phyloP scores from a whole-genome alignment of 2,113 vertebrate genomes.

The Electrona antarctica region DNA sequence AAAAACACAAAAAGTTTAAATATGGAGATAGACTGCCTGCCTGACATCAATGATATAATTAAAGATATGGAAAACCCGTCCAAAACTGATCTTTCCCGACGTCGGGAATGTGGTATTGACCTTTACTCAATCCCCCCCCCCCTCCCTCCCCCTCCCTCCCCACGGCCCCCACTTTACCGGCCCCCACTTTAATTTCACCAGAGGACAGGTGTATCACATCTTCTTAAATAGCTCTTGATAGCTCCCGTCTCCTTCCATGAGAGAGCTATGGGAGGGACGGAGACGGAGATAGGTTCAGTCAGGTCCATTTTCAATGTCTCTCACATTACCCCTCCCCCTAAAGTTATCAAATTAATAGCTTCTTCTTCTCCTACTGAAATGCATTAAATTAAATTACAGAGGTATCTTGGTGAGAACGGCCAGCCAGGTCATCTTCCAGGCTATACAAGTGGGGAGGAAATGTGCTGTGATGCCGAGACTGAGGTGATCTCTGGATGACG shows the following conservation, averaged over 20 bases:
- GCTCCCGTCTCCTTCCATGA: constrained; percentile 45
- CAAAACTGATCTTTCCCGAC: too few relatives aligned
- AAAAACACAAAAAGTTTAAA: too few relatives aligned
- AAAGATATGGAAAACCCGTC: too few relatives aligned
- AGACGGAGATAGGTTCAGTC: constrained; percentile 38
- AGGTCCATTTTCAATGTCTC: constrained; percentile 56
- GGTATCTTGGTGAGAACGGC: constrained; percentile 24
- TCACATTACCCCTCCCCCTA: constrained; percentile 32
- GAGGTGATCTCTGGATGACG: too few relatives aligned
- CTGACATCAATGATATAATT: too few relatives aligned
- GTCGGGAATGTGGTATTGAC: too few relatives aligned
- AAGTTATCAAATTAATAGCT: constrained; percentile 46
- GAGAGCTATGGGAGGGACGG: constrained; percentile 25
- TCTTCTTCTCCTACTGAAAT: constrained; percentile 22
- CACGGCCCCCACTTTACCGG: background rate
- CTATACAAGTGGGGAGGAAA: too few relatives aligned
- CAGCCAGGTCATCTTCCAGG: background rate
- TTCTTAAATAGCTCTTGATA: constrained; percentile 55
- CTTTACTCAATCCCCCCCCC: too few relatives aligned
- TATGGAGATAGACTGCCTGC: too few relatives aligned
- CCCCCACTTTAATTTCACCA: constrained; percentile 12
- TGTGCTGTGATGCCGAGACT: too few relatives aligned
- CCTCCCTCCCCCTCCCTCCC: constrained; percentile 11
- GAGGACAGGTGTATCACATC: constrained; percentile 54
- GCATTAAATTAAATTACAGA: constrained; percentile 46